These are phyloP conservation scores for Eucriotettix oculatus DNA, from an alignment of 2,888 invertebrate genomes.

Conservation along the genomic window DNA sequence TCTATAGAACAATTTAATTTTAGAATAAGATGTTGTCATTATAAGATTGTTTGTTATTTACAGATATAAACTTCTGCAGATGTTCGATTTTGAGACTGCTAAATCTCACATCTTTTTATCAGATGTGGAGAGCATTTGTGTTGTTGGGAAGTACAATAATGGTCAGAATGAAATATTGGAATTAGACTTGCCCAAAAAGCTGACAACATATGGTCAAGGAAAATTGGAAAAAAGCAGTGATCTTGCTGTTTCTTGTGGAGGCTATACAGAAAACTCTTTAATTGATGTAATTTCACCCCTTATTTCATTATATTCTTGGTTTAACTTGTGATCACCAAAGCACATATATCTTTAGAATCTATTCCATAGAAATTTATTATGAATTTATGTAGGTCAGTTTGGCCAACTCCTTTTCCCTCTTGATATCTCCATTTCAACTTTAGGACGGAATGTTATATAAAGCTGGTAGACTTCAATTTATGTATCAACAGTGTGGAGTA, in stretches of 20 bases:
- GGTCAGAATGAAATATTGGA: conserved; percentile 3
- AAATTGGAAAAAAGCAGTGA: conserved; percentile 4
- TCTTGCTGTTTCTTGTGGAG: conserved; percentile 3
- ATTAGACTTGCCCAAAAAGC: conserved; percentile 2
- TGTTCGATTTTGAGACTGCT: conserved; percentile 1
- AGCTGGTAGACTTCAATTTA: too few relatives aligned
- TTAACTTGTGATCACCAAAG: too few relatives aligned
- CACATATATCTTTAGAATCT: too few relatives aligned
- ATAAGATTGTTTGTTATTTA: neutral
- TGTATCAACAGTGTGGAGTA: too few relatives aligned
- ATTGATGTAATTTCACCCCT: neutral
- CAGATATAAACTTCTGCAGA: conserved; percentile 2
- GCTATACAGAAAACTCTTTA: neutral
- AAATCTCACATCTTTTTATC: neutral
- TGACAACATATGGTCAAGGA: conserved; percentile 3
- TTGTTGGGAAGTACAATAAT: conserved; percentile 1
- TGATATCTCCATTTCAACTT: too few relatives aligned
- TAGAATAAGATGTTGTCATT: too few relatives aligned
- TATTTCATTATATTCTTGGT: too few relatives aligned
- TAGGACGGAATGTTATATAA: too few relatives aligned
- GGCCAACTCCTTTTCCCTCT: too few relatives aligned
- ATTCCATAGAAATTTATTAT: too few relatives aligned
- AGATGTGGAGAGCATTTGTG: conserved; percentile 1
- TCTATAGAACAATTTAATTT: too few relatives aligned
- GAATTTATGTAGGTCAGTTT: too few relatives aligned